Evolutionary conservation across 2,797 vertebrate genomes (phyloP).

Genomic region (Pipistrellus pipistrellus): DNA sequence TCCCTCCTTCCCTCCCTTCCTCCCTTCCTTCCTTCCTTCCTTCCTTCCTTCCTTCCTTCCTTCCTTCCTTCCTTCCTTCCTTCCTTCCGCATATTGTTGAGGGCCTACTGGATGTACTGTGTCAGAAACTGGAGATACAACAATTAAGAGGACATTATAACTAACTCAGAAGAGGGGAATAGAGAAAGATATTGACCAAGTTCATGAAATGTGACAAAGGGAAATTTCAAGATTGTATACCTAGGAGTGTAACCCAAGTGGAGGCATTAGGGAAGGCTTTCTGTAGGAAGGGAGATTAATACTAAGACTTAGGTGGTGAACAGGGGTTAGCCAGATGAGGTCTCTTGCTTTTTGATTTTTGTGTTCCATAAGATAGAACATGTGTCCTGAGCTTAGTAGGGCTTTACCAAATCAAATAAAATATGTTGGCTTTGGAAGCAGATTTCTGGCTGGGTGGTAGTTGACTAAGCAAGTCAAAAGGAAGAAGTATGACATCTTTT

Average conservation of each 20-base stretch:
- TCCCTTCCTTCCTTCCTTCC: no score
- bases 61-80: not conserved
- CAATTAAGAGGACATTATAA: not conserved
- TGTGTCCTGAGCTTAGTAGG: not conserved
- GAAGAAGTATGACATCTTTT: not conserved
- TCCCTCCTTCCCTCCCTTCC: not conserved
- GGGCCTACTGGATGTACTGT: not conserved
- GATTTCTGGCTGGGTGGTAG: not conserved
- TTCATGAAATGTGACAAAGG: not conserved
- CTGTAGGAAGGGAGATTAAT: not conserved
- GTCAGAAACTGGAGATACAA: not conserved
- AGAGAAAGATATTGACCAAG: not conserved
- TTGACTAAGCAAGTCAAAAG: not conserved
- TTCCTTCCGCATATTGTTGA: not conserved
- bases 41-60: no score
- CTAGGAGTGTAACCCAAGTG: not conserved
- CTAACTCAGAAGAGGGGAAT: not conserved
- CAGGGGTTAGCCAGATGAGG: not conserved
- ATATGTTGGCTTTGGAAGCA: not conserved
- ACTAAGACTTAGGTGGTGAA: not conserved
- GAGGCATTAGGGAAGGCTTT: conserved; percentile 9
- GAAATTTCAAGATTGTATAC: not conserved
- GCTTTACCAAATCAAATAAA: not conserved
- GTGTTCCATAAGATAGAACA: not conserved
- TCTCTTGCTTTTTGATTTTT: not conserved